A percentile compares a stretch with the other conserved stretches of the same genome.
Conservation (phyloP, 2,888 invertebrate genomes). For the Allolobophora icterica region DNA sequence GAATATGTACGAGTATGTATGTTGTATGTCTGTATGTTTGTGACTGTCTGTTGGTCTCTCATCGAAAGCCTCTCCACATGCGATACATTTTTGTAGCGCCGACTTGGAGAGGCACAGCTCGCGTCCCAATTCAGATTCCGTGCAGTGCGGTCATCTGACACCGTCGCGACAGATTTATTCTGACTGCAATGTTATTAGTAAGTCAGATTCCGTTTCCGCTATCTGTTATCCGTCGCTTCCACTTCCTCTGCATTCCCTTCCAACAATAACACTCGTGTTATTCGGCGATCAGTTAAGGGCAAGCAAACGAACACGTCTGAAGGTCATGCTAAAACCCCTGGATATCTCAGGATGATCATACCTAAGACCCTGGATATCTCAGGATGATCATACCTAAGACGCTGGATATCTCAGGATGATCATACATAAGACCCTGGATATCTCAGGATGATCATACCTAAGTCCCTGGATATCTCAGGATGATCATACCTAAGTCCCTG, state of each 20-base stretch:
- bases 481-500: too few relatives aligned
- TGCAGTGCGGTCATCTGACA: too few relatives aligned
- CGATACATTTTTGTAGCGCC: background rate
- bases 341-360: too few relatives aligned
- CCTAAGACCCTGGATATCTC: too few relatives aligned
- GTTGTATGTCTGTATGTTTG: background rate
- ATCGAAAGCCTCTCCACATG: background rate
- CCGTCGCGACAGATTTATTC: background rate
- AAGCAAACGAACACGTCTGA: background rate
- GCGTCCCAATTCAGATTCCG: background rate
- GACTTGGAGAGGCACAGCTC: background rate
- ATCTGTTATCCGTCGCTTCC: background rate
- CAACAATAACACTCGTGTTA: background rate
- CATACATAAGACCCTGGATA: too few relatives aligned
- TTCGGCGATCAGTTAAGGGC: background rate
- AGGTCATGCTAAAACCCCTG: background rate
- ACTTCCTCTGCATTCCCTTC: background rate
- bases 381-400: too few relatives aligned
- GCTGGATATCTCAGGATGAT: too few relatives aligned
- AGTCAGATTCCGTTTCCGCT: background rate
- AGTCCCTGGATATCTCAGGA: too few relatives aligned
- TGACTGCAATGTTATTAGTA: background rate
- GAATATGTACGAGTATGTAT: background rate
- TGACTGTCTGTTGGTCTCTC: background rate
- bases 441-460: too few relatives aligned